phyloP scores from a whole-genome alignment of 2,797 vertebrate species.

The Sebastes ruberrimus region DNA sequence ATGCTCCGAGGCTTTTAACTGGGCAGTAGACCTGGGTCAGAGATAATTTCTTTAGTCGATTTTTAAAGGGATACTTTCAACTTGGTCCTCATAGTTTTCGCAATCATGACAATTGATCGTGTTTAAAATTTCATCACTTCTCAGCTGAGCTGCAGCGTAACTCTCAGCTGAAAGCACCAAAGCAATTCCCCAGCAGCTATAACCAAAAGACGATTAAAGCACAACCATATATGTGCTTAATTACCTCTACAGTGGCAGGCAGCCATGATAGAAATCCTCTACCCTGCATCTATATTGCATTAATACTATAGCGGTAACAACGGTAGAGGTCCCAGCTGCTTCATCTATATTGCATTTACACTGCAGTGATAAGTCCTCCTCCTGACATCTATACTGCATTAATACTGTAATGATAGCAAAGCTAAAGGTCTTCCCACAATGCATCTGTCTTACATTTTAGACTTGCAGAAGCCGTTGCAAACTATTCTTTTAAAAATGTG shows the following conservation, averaged over 20 bases:
- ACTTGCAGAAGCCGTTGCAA: slow-evolving; percentile 27
- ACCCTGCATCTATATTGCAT: slow-evolving; percentile 40
- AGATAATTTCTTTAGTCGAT: slow-evolving; percentile 22
- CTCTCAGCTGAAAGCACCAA: neutral
- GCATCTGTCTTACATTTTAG: slow-evolving; percentile 44
- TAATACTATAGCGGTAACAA: slow-evolving; percentile 29
- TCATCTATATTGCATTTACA: slow-evolving; percentile 46
- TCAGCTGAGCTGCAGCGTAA: neutral
- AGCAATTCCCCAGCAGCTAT: neutral
- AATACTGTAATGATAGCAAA: slow-evolving; percentile 49
- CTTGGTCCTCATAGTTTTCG: neutral
- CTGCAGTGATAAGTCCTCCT: slow-evolving; percentile 20
- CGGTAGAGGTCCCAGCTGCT: slow-evolving; percentile 6
- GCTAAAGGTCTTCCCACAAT: slow-evolving; percentile 40
- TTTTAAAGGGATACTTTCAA: slow-evolving; percentile 36
- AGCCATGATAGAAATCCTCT: slow-evolving; percentile 15
- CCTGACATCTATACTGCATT: slow-evolving; percentile 29
- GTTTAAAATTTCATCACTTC: neutral
- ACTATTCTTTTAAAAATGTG: slow-evolving; percentile 43
- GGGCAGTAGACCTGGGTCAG: slow-evolving; percentile 46
- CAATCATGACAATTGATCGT: neutral
- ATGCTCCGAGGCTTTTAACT: slow-evolving; percentile 40
- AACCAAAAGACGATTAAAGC: slow-evolving; percentile 24
- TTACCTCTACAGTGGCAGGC: slow-evolving; percentile 21
- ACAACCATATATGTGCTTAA: slow-evolving; percentile 33